These are phyloP conservation scores for Hermetia illucens DNA, from an alignment of 1,140 invertebrate genomes.

Conservation along the genomic window DNA sequence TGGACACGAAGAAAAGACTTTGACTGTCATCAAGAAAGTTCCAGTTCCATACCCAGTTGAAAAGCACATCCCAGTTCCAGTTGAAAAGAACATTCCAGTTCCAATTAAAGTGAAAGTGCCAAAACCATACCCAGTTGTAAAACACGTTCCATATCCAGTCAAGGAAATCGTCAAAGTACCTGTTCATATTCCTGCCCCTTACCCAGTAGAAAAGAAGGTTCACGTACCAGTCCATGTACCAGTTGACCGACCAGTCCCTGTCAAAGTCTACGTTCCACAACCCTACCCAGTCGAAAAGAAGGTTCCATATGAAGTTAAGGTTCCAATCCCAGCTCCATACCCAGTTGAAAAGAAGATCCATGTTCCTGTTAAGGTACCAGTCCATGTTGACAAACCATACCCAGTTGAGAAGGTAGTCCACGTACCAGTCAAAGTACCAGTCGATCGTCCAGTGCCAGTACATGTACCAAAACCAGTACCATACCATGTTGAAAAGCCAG, in stretches of 20 bases:
- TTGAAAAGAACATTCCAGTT: conserved; percentile 47
- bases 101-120: conserved; percentile 46
- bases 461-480: conserved; percentile 40
- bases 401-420: conserved; percentile 41
- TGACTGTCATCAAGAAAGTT: conserved; percentile 38
- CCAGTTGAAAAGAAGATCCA: conserved; percentile 42
- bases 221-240: conserved; percentile 37
- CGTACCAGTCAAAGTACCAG: conserved; percentile 20
- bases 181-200: conserved; percentile 41
- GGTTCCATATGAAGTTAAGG: conserved; percentile 34
- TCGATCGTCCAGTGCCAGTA: conserved; percentile 30
- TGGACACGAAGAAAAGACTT: conserved; percentile 34
- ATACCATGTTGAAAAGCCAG: conserved; percentile 29
- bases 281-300: conserved; percentile 47
- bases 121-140: conserved; percentile 45
- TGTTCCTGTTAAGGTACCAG: conserved; percentile 38
- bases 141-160: conserved; percentile 40
- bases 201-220: conserved; percentile 35
- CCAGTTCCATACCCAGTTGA: conserved; percentile 48
- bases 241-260: conserved; percentile 40
- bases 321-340: conserved; percentile 41
- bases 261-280: conserved; percentile 48
- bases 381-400: conserved; percentile 45
- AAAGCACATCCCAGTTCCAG: conserved; percentile 44
- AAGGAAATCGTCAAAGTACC: conserved; percentile 49